A percentile compares a stretch with the other conserved stretches of the same genome.
Conservation (phyloP, 2,797 vertebrate genomes). For the Tolypeutes matacus region DNA sequence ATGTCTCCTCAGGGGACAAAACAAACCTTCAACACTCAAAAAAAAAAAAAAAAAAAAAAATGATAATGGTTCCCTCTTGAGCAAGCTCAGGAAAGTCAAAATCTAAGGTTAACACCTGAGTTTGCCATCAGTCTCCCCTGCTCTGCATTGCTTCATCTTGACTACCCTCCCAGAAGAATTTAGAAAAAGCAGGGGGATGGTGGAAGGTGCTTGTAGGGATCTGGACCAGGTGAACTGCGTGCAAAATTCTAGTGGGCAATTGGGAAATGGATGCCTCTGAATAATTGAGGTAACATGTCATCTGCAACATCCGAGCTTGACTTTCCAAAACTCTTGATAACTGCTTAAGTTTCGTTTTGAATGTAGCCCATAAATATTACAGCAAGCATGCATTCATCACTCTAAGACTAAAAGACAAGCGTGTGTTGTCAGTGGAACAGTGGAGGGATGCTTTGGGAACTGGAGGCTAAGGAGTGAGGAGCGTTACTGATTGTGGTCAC, state of each 20-base stretch:
- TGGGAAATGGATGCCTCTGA: conserved; percentile 65
- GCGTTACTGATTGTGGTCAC: background rate
- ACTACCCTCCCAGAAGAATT: background rate
- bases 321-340: conserved; percentile 73
- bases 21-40: conserved; percentile 59
- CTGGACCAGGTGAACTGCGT: background rate
- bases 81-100: background rate
- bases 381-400: conserved; percentile 55
- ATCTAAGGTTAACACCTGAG: background rate
- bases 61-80: background rate
- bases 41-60: background rate
- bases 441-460: conserved; percentile 59
- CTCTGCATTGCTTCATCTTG: background rate
- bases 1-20: conserved; percentile 59
- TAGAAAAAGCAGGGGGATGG: background rate
- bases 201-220: too few species aligned
- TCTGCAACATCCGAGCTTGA: conserved; percentile 57
- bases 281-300: conserved; percentile 82
- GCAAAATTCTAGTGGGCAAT: background rate
- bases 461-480: conserved; percentile 14
- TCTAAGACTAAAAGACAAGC: conserved; percentile 79
- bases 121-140: background rate
- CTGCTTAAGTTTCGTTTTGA: conserved; percentile 60
- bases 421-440: conserved; percentile 44
- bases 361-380: conserved; percentile 80